phyloP scores from a whole-genome alignment of 1,140 invertebrate genomes.

The Cepaea nemoralis region DNA sequence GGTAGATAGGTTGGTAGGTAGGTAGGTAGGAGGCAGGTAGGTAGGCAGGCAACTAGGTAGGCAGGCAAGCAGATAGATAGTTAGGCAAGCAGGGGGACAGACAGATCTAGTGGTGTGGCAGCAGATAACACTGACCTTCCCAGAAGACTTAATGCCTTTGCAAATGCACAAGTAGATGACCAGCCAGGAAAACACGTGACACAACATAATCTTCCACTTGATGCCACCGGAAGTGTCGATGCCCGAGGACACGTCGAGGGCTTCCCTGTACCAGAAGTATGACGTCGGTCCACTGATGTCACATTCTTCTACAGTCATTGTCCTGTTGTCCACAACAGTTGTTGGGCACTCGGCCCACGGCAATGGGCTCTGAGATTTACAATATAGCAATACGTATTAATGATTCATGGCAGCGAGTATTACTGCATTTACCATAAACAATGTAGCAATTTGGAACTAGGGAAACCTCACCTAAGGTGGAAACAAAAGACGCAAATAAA shows the following conservation, averaged over 20 bases:
- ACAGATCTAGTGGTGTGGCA: too few species aligned
- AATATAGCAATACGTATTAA: too few species aligned
- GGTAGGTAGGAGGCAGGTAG: too few species aligned
- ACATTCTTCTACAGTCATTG: constrained; percentile 47
- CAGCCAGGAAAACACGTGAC: constrained; percentile 92
- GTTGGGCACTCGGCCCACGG: constrained; percentile 90
- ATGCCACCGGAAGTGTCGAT: constrained; percentile 76
- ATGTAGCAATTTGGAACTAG: too few species aligned
- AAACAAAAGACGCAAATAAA: too few species aligned
- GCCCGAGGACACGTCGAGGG: constrained; percentile 60
- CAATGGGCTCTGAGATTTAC: constrained; percentile 73
- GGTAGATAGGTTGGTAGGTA: too few species aligned
- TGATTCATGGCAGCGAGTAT: too few species aligned
- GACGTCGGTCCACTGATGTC: constrained; percentile 60
- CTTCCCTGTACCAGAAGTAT: constrained; percentile 66
- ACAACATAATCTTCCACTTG: constrained; percentile 92
- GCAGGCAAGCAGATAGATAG: too few species aligned
- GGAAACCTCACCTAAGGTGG: too few species aligned
- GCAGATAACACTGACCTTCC: constrained; percentile 79
- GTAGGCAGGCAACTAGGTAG: too few species aligned
- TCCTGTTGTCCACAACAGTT: constrained; percentile 38
- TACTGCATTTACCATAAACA: too few species aligned
- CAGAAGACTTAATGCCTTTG: constrained; percentile 95
- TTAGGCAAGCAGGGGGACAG: too few species aligned
- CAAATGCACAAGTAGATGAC: constrained; percentile 97